Conservation (phyloP, 2,888 invertebrate species). For the Lithosia quadra region DNA sequence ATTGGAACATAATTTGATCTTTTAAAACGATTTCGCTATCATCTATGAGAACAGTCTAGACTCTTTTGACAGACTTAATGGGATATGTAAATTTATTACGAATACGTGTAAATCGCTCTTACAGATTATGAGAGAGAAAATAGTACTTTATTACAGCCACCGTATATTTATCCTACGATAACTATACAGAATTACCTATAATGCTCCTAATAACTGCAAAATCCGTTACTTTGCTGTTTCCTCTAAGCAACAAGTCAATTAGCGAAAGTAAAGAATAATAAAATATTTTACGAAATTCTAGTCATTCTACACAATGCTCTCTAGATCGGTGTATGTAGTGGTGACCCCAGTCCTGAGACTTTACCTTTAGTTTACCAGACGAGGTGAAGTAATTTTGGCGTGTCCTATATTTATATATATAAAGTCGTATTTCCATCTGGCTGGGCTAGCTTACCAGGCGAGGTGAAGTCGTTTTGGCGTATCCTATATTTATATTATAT, state of each 20-base stretch:
- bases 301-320: too few species aligned
- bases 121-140: neutral
- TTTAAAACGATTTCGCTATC: neutral
- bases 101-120: neutral
- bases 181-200: neutral
- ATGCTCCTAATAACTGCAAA: neutral
- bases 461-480: too few species aligned
- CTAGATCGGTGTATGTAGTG: too few species aligned
- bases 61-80: neutral
- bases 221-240: neutral
- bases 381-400: too few species aligned
- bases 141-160: neutral
- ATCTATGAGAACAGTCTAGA: neutral
- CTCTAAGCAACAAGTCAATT: neutral
- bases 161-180: neutral
- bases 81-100: neutral
- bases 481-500: too few species aligned
- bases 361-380: too few species aligned
- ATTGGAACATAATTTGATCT: neutral
- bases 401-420: too few species aligned
- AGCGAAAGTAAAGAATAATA: too few species aligned
- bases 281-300: too few species aligned
- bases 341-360: too few species aligned
- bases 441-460: too few species aligned
- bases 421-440: too few species aligned